A percentile compares a stretch with the other conserved stretches of the same genome.
These are phyloP conservation scores for Urocolius indicus DNA, from an alignment of 2,113 vertebrate species.

Conservation along the genomic window DNA sequence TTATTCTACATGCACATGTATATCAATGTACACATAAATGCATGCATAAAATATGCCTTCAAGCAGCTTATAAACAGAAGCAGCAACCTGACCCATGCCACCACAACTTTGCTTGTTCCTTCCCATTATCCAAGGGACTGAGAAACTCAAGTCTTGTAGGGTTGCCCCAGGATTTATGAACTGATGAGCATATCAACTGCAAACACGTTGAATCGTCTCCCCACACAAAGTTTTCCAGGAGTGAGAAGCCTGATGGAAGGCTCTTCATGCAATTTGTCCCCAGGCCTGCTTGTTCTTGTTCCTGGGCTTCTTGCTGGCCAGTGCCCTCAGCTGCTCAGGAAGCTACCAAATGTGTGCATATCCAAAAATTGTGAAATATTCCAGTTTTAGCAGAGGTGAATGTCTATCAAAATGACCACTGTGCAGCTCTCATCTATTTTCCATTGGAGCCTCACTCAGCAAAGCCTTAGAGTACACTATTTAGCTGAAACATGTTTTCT, in stretches of 20 bases:
- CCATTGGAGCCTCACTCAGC: background rate
- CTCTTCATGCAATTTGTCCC: background rate
- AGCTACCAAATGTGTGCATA: background rate
- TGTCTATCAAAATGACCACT: background rate
- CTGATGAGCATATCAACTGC: accelerated
- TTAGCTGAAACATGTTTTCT: background rate
- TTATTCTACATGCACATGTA: background rate
- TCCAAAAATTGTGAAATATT: background rate
- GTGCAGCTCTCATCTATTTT: background rate
- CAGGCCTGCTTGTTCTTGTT: background rate
- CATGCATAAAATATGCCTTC: background rate
- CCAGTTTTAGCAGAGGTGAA: background rate
- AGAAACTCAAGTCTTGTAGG: background rate
- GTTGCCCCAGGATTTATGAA: background rate
- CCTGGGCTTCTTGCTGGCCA: background rate
- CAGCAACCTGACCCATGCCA: background rate
- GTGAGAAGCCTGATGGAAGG: background rate
- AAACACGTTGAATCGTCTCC: accelerated
- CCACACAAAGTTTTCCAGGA: background rate
- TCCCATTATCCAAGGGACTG: background rate
- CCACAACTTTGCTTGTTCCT: background rate
- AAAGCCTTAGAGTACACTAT: background rate
- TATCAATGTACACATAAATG: background rate
- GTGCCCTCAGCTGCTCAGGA: background rate
- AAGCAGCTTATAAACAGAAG: background rate